These are phyloP conservation scores for Dermolepida albohirtum DNA, from an alignment of 2,888 invertebrate genomes.

Conservation along the genomic window DNA sequence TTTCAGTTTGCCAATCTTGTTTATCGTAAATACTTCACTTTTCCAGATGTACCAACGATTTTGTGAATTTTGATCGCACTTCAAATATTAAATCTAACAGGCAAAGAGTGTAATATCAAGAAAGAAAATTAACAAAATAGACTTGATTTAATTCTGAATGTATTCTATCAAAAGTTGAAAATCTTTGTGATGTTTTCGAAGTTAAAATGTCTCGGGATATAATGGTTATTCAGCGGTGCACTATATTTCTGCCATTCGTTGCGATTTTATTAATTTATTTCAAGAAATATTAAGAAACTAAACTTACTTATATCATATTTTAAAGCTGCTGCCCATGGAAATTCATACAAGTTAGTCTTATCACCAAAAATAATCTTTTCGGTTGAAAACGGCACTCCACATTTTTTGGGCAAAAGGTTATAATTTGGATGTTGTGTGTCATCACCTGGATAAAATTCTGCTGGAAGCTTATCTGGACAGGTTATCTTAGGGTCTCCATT, in stretches of 20 bases:
- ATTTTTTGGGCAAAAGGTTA: constrained; percentile 55
- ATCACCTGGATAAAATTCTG: neutral
- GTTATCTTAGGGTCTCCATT: constrained; percentile 38
- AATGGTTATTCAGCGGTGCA: no score
- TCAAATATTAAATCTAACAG: no score
- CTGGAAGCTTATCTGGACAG: constrained; percentile 15
- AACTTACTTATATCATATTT: constrained; percentile 65
- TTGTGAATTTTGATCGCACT: no score
- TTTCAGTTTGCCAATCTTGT: no score
- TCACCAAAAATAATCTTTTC: constrained; percentile 72
- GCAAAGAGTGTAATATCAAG: no score
- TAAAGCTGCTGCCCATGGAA: constrained; percentile 83
- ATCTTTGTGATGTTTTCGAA: no score
- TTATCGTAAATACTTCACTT: no score
- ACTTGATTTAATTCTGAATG: no score
- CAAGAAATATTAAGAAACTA: neutral
- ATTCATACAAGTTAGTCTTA: constrained; percentile 71
- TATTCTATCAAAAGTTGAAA: no score
- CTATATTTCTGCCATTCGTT: neutral
- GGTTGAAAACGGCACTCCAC: constrained; percentile 69
- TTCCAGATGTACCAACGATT: no score
- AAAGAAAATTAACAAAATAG: no score
- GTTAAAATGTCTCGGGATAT: no score
- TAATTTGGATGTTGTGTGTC: constrained; percentile 28
- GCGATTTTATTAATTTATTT: neutral